Conservation (phyloP, 1,140 invertebrate species). For the Drosophila suzukii region DNA sequence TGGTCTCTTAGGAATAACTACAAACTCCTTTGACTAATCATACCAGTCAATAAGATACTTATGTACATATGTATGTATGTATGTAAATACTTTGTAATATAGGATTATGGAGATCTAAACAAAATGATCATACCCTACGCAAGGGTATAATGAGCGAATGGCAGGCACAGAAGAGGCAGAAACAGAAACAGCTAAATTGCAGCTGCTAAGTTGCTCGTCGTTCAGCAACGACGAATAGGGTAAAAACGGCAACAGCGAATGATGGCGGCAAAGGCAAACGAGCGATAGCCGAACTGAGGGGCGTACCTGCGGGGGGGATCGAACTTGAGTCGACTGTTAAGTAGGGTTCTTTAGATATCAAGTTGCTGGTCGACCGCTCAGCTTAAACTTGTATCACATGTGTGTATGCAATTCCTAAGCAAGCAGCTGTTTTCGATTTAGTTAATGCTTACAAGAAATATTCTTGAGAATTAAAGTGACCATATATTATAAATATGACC, state of each 20-base stretch:
- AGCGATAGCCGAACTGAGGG: conserved; percentile 56
- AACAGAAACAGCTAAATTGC: conserved; percentile 69
- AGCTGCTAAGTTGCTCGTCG: conserved; percentile 71
- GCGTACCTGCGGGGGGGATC: conserved; percentile 40
- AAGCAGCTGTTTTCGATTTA: neutral
- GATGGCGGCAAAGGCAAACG: conserved; percentile 58
- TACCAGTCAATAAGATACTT: neutral
- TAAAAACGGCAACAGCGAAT: conserved; percentile 69
- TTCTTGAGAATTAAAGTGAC: neutral
- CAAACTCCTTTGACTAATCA: too few relatives aligned
- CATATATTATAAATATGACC: neutral
- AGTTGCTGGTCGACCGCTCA: neutral
- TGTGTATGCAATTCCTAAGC: neutral
- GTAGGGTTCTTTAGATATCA: conserved; percentile 12
- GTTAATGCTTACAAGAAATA: neutral
- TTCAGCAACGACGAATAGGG: conserved; percentile 63
- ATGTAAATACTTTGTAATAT: neutral
- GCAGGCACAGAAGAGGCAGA: conserved; percentile 51
- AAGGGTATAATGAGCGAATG: conserved; percentile 73
- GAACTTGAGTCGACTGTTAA: conserved; percentile 30
- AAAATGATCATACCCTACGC: conserved; percentile 3
- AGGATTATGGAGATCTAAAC: neutral
- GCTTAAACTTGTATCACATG: conserved; percentile 2
- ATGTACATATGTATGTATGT: too few relatives aligned
- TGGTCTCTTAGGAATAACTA: too few relatives aligned